Evolutionary conservation across 1,140 invertebrate genomes (phyloP).

Genomic region (Heliconius hewitsoni): DNA sequence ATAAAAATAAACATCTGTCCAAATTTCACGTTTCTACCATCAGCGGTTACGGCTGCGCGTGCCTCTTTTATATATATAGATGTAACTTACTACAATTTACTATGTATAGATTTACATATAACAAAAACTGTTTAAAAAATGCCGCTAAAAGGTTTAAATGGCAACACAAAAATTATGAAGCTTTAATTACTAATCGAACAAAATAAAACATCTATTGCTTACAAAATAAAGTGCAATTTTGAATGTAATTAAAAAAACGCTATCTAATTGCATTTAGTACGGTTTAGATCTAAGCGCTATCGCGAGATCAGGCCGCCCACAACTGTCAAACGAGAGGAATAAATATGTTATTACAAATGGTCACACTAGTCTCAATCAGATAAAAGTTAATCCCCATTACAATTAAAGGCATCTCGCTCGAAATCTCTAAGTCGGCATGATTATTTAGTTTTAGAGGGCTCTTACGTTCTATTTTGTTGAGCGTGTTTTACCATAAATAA

Average conservation of each 20-base stretch:
- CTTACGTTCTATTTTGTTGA: neutral
- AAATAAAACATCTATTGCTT: neutral
- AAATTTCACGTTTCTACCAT: too few relatives aligned
- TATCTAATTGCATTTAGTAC: slow-evolving; percentile 19
- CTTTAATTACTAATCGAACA: neutral
- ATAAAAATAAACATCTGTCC: too few relatives aligned
- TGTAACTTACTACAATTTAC: too few relatives aligned
- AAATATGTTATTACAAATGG: slow-evolving; percentile 79
- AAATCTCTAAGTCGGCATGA: slow-evolving; percentile 31
- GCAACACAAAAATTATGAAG: neutral
- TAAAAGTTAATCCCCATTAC: slow-evolving; percentile 75
- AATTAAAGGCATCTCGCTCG: slow-evolving; percentile 64
- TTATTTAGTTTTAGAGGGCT: slow-evolving; percentile 24
- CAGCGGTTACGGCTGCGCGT: too few relatives aligned
- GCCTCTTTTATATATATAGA: too few relatives aligned
- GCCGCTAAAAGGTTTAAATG: neutral
- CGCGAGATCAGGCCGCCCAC: slow-evolving; percentile 67
- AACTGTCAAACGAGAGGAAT: slow-evolving; percentile 76
- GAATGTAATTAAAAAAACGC: neutral
- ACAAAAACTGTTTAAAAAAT: too few relatives aligned
- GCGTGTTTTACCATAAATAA: neutral
- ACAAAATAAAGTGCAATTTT: neutral
- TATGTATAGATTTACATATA: too few relatives aligned
- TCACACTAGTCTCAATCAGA: slow-evolving; percentile 67
- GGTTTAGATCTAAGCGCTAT: slow-evolving; percentile 58